Evolutionary conservation across 2,888 invertebrate genomes (phyloP).

Genomic region (Synanthedon tipuliformis): DNA sequence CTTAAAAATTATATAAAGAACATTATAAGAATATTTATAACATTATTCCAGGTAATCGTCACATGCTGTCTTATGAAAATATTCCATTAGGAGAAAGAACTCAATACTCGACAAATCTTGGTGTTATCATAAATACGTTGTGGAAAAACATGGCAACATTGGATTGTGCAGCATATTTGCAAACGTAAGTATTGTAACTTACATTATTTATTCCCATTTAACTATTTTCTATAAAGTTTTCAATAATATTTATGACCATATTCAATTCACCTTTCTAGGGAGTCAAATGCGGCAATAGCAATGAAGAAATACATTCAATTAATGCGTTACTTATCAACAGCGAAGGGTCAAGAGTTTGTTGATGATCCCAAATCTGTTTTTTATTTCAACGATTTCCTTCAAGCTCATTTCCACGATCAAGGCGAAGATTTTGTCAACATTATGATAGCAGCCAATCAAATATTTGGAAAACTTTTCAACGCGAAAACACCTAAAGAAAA

Average conservation of each 20-base stretch:
- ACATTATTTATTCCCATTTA: too few relatives aligned
- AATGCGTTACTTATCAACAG: conserved; percentile 16
- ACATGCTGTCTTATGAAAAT: conserved; percentile 40
- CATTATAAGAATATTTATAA: too few relatives aligned
- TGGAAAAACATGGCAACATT: conserved; percentile 73
- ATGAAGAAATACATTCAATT: conserved; percentile 41
- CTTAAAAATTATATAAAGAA: too few relatives aligned
- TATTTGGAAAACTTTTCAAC: conserved; percentile 21
- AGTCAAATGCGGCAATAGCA: conserved; percentile 40
- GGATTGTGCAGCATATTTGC: conserved; percentile 48
- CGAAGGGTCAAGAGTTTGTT: background rate
- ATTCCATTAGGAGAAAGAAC: conserved; percentile 64
- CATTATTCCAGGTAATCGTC: conserved; percentile 28
- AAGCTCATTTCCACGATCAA: background rate
- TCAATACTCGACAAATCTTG: conserved; percentile 58
- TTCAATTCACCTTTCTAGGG: conserved; percentile 22
- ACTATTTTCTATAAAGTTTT: too few relatives aligned
- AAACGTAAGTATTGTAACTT: conserved; percentile 45
- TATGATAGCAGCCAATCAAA: conserved; percentile 20
- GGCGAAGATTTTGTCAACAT: conserved; percentile 12
- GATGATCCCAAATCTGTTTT: background rate
- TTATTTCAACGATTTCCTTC: background rate
- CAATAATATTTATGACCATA: too few relatives aligned
- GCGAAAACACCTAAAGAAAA: conserved; percentile 6
- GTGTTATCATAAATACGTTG: conserved; percentile 58